Evolutionary conservation across 2,113 vertebrate species (phyloP), one percentile per base, ranked within the genome.

Genomic region (Galbula dea): DNA sequence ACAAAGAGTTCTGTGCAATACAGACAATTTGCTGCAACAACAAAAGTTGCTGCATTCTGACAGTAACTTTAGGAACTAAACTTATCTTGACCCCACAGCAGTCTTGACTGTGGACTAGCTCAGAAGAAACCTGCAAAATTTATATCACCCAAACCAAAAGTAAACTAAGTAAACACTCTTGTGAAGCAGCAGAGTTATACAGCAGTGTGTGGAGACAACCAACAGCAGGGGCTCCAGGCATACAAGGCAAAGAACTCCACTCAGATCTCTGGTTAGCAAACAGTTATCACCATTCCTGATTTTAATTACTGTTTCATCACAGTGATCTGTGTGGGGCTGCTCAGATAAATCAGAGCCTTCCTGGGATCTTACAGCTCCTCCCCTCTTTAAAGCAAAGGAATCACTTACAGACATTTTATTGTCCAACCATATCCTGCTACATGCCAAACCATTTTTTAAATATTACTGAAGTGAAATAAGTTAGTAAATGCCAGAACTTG

Each of bases 1-100:
- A 97, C 97, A 91, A 93, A 94, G 93, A 94, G 51, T 83, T 52
- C 58, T 63, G 30, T 36, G 51, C 51, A 78, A 78, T 65, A 52
- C 90, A 93, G 81, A 85, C 52, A 93, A 73, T 15, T 83, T 43
- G 41, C 41, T 43, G 41, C 41, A 43, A 43, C 15, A 43, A 43
- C 41, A 43, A 43, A 43, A 43, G 46, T 41, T 86, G 63, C 54
- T 73, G 24, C 67, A 49, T 58, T 86, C 67, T 69, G 72, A 58
- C 58, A 69, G 46, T 21, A 71, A 29, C 32, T 82, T 66, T 62
- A 61, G 57, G 20, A 85, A 54, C 16, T 59, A 84, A 84, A 48
- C 20, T 12, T 8, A 66, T 19, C 30, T 43, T 67, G 21, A 84
- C 5, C 30, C 15, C 54, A 19, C 32, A 76, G 37, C 18, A 77